These are phyloP conservation scores for Aurelia sp. DNA, from an alignment of 30 jellyfish, hydroid and myxozoan genomes.

Conservation along the genomic window DNA sequence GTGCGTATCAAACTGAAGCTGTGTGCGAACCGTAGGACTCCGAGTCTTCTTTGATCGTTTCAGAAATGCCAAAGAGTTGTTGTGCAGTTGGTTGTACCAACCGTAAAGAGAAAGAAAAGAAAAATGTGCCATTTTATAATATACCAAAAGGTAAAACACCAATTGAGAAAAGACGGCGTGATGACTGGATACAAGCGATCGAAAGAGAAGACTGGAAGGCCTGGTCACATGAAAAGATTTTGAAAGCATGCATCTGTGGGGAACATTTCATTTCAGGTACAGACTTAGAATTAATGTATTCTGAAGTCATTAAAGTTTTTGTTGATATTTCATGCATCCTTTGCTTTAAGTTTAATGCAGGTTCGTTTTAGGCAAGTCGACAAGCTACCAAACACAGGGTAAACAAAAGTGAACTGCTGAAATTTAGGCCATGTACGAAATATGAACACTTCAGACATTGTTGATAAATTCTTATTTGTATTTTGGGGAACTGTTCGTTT, in stretches of 20 bases:
- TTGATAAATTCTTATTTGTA: too few species aligned
- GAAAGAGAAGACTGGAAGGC: slow-evolving; percentile 40
- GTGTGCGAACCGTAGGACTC: neutral
- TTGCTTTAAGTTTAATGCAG: neutral
- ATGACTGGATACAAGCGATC: slow-evolving; percentile 55
- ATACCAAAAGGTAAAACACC: slow-evolving; percentile 58
- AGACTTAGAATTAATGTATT: neutral
- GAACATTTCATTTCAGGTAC: slow-evolving; percentile 52
- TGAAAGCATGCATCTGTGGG: slow-evolving; percentile 36
- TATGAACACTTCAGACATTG: too few species aligned
- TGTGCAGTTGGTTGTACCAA: slow-evolving; percentile 56
- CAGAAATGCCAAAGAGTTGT: slow-evolving; percentile 54
- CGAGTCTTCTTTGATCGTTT: neutral
- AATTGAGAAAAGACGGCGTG: slow-evolving; percentile 37
- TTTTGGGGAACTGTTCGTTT: too few species aligned
- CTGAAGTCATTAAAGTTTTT: neutral
- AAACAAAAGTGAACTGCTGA: too few species aligned
- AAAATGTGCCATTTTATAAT: slow-evolving; percentile 28
- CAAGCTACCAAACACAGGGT: too few species aligned
- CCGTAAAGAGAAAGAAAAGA: slow-evolving; percentile 5
- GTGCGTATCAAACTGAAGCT: neutral
- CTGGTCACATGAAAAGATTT: slow-evolving; percentile 47
- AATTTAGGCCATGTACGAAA: too few species aligned
- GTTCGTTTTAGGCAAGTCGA: neutral
- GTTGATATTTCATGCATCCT: neutral